Evolutionary conservation across 2,797 vertebrate genomes (phyloP).

Genomic region (Alosa sapidissima): DNA sequence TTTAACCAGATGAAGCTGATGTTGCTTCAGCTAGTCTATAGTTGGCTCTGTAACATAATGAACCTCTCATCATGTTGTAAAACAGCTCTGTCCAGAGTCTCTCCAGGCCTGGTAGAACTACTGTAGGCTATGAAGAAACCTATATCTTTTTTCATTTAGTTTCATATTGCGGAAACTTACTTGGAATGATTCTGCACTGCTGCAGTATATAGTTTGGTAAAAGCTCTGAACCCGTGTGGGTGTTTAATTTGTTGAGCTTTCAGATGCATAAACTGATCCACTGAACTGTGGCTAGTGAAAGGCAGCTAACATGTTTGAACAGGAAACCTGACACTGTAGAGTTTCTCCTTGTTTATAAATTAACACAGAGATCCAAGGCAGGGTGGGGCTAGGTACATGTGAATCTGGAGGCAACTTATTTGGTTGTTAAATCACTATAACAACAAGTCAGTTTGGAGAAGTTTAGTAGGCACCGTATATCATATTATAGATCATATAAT

Average conservation of each 20-base stretch:
- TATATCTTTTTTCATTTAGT: background rate
- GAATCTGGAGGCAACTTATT: slow-evolving; percentile 67
- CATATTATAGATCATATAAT: background rate
- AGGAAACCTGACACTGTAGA: slow-evolving; percentile 35
- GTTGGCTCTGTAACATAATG: background rate
- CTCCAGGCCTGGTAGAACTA: background rate
- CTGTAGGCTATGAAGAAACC: background rate
- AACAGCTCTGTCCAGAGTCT: background rate
- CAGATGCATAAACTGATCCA: background rate
- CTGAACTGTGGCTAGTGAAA: background rate
- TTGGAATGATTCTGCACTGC: background rate
- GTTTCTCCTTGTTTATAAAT: slow-evolving; percentile 60
- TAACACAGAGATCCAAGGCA: slow-evolving; percentile 59
- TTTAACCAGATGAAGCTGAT: background rate
- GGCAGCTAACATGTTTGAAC: slow-evolving; percentile 31
- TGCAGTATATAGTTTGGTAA: background rate
- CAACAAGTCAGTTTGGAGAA: background rate
- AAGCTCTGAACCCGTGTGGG: background rate
- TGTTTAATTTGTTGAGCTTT: background rate
- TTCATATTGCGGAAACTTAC: background rate
- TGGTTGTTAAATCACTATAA: background rate
- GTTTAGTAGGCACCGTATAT: no score
- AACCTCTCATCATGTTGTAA: background rate
- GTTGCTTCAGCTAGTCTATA: background rate
- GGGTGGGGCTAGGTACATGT: slow-evolving; percentile 64